These are phyloP conservation scores for Arctopsyche grandis DNA, from an alignment of 1,140 invertebrate genomes.

Conservation along the genomic window DNA sequence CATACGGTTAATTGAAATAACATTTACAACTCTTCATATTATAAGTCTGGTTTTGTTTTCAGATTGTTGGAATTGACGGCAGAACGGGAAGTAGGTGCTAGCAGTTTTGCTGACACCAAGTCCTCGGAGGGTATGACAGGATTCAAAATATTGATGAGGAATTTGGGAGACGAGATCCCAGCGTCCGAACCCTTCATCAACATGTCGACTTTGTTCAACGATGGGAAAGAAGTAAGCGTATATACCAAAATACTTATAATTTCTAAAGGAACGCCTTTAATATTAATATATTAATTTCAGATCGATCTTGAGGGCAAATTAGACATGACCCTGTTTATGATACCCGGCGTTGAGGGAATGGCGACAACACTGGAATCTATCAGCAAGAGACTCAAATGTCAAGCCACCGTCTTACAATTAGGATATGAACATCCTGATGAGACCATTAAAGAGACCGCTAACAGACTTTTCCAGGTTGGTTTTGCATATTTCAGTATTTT, in stretches of 20 bases:
- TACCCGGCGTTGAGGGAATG: conserved; percentile 86
- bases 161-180: conserved; percentile 67
- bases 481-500: too few relatives aligned
- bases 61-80: conserved; percentile 73
- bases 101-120: conserved; percentile 59
- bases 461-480: conserved; percentile 60
- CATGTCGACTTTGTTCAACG: conserved; percentile 64
- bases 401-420: conserved; percentile 76
- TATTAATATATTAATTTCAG: conserved; percentile 56
- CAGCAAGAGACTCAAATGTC: conserved; percentile 68
- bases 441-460: conserved; percentile 59
- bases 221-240: conserved; percentile 59
- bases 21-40: too few relatives aligned
- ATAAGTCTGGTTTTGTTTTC: background rate
- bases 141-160: conserved; percentile 66
- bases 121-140: conserved; percentile 59
- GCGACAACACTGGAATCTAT: conserved; percentile 70
- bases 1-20: too few relatives aligned
- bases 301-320: conserved; percentile 57
- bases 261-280: background rate
- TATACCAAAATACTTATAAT: background rate
- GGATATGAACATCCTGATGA: conserved; percentile 60
- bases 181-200: conserved; percentile 62
- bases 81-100: conserved; percentile 63
- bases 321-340: conserved; percentile 74